Base-by-base conservation (phyloP, 2,888 invertebrate species). In the Melikaiella ostensackeni region DNA sequence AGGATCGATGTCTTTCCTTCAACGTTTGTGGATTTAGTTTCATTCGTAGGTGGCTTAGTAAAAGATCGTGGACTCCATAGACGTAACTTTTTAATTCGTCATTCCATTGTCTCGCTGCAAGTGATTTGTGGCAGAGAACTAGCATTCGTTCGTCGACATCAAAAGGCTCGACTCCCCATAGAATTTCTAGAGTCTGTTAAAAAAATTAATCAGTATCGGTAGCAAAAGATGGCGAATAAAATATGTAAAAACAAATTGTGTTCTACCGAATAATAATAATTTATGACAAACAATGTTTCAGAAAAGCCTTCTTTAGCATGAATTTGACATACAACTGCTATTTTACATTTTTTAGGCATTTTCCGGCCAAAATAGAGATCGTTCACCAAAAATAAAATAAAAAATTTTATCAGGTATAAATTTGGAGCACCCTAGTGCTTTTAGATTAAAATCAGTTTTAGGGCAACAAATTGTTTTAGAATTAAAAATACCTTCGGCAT, bases 1-100 rank as follows among this genome's bases (percentile, higher is more conserved):
- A 92, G 33, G 92, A 92, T 73, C 90, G 89, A 82, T 96, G 96
- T 79, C 94, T 89, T 76, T 91, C 92, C 79, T 91, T 91, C 75
- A 92, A 88, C 66, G 93, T 92, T 0, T 92, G 91, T 0, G 91
- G 86, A 1, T 87, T 91, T 63, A 83, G 87, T 74, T 91, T 92
- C 7, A 92, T 92, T 84, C 93, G 93, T 9, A 96, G 90, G 86
- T 94, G 95, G 76, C 93, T 93, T 88, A 95, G 92, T 16, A 95
- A 93, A 0, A 96, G 91, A 86, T 95, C 95, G 86, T 96, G 96
- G 64, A 96, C 93, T 80, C 95, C 95, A 86, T 96, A 96, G 35
- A 95, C 92, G 83, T 95, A 95, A 79, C 93, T 93, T 64, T 93
- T 92, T 74, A 93, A 92, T 75, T 94, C 93, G 3, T 92, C 90